Evolutionary conservation across 2,797 vertebrate genomes (phyloP).

Genomic region (Vespertilio murinus): DNA sequence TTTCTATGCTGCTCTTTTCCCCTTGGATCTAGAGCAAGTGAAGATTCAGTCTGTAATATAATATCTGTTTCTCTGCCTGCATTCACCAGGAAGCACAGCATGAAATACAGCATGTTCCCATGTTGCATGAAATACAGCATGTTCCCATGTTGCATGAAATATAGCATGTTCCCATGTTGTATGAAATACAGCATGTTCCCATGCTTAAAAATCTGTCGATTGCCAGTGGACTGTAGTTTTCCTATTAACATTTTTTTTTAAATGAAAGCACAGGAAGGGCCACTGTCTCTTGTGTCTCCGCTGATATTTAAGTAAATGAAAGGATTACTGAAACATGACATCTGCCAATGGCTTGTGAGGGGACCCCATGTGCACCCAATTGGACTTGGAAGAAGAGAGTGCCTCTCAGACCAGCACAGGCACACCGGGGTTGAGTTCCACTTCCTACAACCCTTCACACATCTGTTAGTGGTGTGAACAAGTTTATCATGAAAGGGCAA

Average conservation of each 20-base stretch:
- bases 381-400: background rate
- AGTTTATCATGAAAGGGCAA: background rate
- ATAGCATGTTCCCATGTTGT: too few relatives aligned
- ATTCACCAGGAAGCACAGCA: background rate
- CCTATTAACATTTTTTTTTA: background rate
- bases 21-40: background rate
- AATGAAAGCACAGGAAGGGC: background rate
- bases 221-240: background rate
- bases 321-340: background rate
- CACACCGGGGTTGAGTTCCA: background rate
- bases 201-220: background rate
- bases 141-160: background rate
- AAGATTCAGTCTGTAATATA: background rate
- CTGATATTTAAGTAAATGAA: background rate
- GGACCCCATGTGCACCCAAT: background rate
- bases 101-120: background rate
- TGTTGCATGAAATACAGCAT: too few relatives aligned
- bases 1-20: background rate
- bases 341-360: background rate
- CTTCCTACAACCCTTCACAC: background rate
- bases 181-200: too few relatives aligned
- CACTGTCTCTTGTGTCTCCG: background rate
- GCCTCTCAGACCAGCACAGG: background rate
- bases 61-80: background rate
- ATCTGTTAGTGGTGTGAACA: background rate